Evolutionary conservation across 2,113 vertebrate genomes (phyloP).

Genomic region (Fregata magnificens): DNA sequence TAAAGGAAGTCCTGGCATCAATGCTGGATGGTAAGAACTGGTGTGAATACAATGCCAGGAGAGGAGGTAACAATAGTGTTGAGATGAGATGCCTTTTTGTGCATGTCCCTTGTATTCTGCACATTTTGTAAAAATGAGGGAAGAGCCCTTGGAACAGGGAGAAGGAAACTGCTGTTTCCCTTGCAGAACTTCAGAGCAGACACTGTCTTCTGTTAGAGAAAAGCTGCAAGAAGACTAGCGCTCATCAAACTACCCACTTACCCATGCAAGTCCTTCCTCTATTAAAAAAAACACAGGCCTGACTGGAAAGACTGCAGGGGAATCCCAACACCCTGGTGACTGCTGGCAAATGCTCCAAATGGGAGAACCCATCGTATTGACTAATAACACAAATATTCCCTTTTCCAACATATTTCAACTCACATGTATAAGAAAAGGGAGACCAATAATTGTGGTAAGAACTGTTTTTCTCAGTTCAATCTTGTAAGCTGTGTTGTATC

Average conservation of each 20-base stretch:
- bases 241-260: background rate
- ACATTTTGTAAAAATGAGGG: background rate
- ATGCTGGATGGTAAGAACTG: background rate
- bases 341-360: background rate
- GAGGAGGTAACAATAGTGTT: background rate
- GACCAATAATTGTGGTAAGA: background rate
- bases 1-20: background rate
- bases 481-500: background rate
- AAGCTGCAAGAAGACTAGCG: background rate
- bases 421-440: background rate
- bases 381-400: background rate
- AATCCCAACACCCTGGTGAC: background rate
- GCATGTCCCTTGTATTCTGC: background rate
- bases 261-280: background rate
- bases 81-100: background rate
- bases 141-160: background rate
- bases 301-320: background rate
- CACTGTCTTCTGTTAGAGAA: background rate
- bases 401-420: background rate
- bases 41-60: background rate
- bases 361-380: background rate
- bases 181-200: background rate
- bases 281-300: background rate
- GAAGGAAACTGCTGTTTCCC: background rate
- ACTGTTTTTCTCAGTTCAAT: background rate